Percentiles rank a stretch among this genome's conserved stretches.
Evolutionary conservation across 2,113 vertebrate species (phyloP).

Genomic region (Petrocephalus zakoni): DNA sequence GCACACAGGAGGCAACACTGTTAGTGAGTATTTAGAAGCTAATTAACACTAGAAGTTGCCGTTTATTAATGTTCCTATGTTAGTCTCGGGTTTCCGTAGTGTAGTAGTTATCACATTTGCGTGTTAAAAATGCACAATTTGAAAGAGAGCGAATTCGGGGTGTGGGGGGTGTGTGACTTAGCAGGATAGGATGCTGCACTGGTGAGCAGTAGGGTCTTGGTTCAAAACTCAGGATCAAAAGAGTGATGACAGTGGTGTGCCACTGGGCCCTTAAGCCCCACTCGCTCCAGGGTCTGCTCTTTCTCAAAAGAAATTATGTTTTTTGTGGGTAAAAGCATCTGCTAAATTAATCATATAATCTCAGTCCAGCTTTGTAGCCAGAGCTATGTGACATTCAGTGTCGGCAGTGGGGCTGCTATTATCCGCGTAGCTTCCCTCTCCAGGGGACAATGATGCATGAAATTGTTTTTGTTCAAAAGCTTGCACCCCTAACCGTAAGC

Average conservation of each 20-base stretch:
- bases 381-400: not conserved
- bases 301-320: not conserved
- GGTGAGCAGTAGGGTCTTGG: not conserved
- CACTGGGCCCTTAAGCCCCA: not conserved
- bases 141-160: not conserved
- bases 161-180: not conserved
- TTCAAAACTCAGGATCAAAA: not conserved
- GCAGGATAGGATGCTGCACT: not conserved
- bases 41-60: not conserved
- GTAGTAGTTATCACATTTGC: not conserved
- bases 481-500: not conserved
- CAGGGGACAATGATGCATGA: slow-evolving; percentile 12
- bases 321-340: not conserved
- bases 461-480: not conserved
- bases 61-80: not conserved
- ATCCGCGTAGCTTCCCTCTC: not conserved
- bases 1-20: not conserved
- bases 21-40: not conserved
- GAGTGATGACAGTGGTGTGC: not conserved
- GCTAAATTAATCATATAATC: not conserved
- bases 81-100: not conserved
- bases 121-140: not conserved
- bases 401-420: not conserved
- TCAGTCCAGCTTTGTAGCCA: not conserved
- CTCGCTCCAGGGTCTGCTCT: not conserved